Conservation (phyloP, 2,888 invertebrate genomes). For the Ommatoiulus sabulosus region DNA sequence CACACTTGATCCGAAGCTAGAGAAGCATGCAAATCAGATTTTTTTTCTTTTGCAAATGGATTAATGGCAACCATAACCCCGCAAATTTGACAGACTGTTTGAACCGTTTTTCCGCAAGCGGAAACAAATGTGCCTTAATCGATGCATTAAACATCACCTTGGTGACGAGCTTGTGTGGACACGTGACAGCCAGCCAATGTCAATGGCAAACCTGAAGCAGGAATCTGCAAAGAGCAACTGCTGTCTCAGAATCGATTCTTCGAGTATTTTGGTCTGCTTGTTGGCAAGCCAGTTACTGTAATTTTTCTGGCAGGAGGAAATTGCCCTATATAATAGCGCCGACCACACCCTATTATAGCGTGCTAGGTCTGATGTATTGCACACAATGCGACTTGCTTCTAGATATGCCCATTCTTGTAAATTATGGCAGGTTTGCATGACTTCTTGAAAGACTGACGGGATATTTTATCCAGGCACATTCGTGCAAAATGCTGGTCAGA, state of each 20-base stretch:
- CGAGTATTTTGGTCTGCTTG: neutral
- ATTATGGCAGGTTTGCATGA: neutral
- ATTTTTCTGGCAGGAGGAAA: neutral
- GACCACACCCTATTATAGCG: neutral
- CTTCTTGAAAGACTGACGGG: neutral
- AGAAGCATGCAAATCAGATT: neutral
- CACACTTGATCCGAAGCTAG: too few species aligned
- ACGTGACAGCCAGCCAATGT: neutral
- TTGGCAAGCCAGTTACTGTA: constrained; percentile 20
- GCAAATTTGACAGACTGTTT: neutral
- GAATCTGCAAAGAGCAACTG: neutral
- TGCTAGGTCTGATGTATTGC: neutral
- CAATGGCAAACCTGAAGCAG: neutral
- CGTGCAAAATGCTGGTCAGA: neutral
- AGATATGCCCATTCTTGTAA: neutral
- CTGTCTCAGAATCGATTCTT: neutral
- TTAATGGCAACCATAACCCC: constrained; percentile 13
- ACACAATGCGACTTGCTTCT: neutral
- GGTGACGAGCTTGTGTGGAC: constrained; percentile 1
- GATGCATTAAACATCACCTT: constrained; percentile 7
- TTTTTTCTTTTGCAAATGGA: neutral
- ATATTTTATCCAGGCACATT: neutral
- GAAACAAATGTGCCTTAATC: neutral
- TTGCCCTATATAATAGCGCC: neutral
- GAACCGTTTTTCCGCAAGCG: neutral